These are phyloP conservation scores for Macrobrachium rosenbergii DNA, from an alignment of 1,140 invertebrate genomes.

Conservation along the genomic window DNA sequence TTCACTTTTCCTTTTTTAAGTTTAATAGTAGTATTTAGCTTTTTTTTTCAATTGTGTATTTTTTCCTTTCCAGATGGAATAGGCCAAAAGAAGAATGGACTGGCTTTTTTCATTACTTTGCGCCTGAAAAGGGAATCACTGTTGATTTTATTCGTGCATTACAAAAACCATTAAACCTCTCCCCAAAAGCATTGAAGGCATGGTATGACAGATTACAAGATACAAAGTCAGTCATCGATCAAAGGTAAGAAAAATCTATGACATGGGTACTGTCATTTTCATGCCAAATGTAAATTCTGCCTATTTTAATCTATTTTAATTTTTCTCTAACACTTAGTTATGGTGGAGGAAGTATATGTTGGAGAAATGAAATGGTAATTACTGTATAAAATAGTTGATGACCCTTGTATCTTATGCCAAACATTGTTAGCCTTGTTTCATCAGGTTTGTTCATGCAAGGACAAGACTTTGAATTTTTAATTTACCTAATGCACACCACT, in stretches of 20 bases:
- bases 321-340: not conserved
- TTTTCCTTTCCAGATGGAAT: not conserved
- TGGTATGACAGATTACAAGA: not conserved
- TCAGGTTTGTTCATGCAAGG: too few relatives aligned
- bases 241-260: conserved; percentile 23
- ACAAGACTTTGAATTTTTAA: too few relatives aligned
- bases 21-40: not conserved
- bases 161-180: not conserved
- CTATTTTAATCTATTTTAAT: too few relatives aligned
- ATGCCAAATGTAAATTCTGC: too few relatives aligned
- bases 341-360: too few relatives aligned
- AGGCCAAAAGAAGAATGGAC: not conserved
- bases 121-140: not conserved
- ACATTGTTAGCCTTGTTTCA: too few relatives aligned
- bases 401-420: too few relatives aligned
- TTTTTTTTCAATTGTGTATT: not conserved
- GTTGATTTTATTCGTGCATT: not conserved
- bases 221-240: not conserved
- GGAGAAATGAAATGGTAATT: too few relatives aligned
- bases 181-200: not conserved
- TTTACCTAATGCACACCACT: too few relatives aligned
- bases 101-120: conserved; percentile 10
- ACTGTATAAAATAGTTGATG: too few relatives aligned
- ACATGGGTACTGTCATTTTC: too few relatives aligned
- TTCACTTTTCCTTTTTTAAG: too few relatives aligned